Evolutionary conservation across 37 sponge, comb jelly and placozoan genomes (phyloP), one percentile per base, ranked within the genome.

Genomic region (Hormiphora californensis): DNA sequence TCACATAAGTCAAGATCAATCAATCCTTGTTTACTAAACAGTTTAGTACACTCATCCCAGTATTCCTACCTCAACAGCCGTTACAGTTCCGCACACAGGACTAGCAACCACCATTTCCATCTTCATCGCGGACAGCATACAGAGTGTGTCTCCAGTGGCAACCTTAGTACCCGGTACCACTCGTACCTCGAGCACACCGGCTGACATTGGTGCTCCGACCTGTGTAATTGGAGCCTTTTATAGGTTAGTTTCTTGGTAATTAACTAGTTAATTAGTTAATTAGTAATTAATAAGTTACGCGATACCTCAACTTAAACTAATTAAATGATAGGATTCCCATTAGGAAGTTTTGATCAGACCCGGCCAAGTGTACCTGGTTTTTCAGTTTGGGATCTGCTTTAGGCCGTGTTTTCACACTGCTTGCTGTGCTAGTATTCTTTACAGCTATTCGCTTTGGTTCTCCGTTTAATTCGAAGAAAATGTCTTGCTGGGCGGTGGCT

Each of bases 181-280:
- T 41, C 81, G 31, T 4, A 73, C 81, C 25, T 73, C 81, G 4
- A 73, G 46, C 12, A 73, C 46, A 9, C 43, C 43, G 3, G 36
- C 81, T 32, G 81, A 25, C 81, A 73, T 73, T 8, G 81, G 81
- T 19, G 81, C 81, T 41, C 81, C 81, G 43, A 73, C 81, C 81
- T 73, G 81, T n/a, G n/a, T n/a, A n/a, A n/a, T n/a, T n/a, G n/a
- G n/a, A n/a, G n/a, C n/a, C n/a, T n/a, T n/a, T n/a, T n/a, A n/a
- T n/a, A n/a, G n/a, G n/a, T n/a, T n/a, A n/a, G n/a, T n/a, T n/a
- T n/a, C n/a, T n/a, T n/a, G n/a, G n/a, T n/a, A n/a, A n/a, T n/a
- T n/a, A n/a, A n/a, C n/a, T n/a, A n/a, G n/a, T n/a, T n/a, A n/a
- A n/a, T n/a, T n/a, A n/a, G n/a, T n/a, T n/a, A n/a, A n/a, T n/a